Evolutionary conservation across 2,113 vertebrate species (phyloP), one percentile per base, ranked within the genome.

Genomic region (Hippotragus niger): DNA sequence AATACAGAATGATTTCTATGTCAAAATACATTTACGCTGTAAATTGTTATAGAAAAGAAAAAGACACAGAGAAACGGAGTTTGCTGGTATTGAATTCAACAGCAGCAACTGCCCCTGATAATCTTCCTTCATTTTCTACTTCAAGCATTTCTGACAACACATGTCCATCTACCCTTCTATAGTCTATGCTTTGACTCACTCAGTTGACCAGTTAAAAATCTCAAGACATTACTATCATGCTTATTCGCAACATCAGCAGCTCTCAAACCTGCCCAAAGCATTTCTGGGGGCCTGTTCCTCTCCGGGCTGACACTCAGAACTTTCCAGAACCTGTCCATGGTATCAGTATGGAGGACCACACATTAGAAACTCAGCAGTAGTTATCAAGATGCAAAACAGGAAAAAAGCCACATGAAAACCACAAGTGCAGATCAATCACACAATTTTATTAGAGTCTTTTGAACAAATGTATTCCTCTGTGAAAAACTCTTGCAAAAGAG

Each of bases 21-120:
- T 98, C 99, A 99, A 99, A 99, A 99, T 99, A 99, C 99, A 99
- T 99, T 98, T 99, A 99, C 97, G 98, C 98, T 98, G 98, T 98
- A 98, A 98, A 98, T 94, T 98, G 98, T 88, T 95, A 96, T 98
- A 98, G 98, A 97, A 98, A 94, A 86, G 60, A 45, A 97, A 98
- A 98, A 98, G 98, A 99, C 97, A 98, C 97, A 98, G 95, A 99
- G 94, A 98, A 98, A 98, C 90, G 98, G 97, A 95, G 96, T 98
- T 98, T 98, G 99, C 98, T 99, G 98, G 99, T 97, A 98, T 93
- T 94, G 98, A 97, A 98, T 98, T 97, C 96, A 97, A 95, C 50
- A 97, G 97, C 97, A 97, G 97, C 95, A 92, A 93, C 84, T 91
- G 96, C 97, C 94, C 91, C 94, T 89, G 85, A 74, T 23, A 85